Percentiles rank a stretch among this genome's conserved stretches.
Evolutionary conservation across 2,888 invertebrate species (phyloP).

Genomic region (Mimumesa dahlbomi): DNA sequence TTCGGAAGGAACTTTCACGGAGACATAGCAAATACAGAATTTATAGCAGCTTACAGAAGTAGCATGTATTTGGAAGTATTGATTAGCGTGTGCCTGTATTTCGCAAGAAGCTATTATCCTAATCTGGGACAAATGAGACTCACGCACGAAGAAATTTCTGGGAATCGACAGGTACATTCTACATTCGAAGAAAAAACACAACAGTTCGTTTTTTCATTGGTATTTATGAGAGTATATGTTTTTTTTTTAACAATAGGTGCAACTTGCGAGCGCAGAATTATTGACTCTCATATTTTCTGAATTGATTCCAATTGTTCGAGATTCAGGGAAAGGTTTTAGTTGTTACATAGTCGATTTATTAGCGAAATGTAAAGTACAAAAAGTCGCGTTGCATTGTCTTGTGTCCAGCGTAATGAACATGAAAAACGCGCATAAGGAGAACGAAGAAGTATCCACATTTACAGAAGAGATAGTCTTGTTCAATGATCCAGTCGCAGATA

Average conservation of each 20-base stretch:
- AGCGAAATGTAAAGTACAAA: conserved; percentile 90
- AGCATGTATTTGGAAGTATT: conserved; percentile 92
- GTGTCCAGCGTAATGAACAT: conserved; percentile 88
- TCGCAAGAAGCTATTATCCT: conserved; percentile 89
- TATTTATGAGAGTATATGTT: background rate
- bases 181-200: background rate
- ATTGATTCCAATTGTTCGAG: conserved; percentile 87
- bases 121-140: conserved; percentile 86
- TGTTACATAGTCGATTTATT: conserved; percentile 89
- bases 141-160: conserved; percentile 86
- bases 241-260: conserved; percentile 82
- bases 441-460: conserved; percentile 83
- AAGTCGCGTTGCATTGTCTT: conserved; percentile 90
- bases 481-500: conserved; percentile 83
- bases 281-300: conserved; percentile 87
- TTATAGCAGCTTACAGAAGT: conserved; percentile 86
- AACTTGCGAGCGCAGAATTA: conserved; percentile 88
- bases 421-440: conserved; percentile 78
- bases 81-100: conserved; percentile 89
- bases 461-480: conserved; percentile 89
- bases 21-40: conserved; percentile 84
- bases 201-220: background rate
- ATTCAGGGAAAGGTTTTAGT: conserved; percentile 89
- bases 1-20: conserved; percentile 86
- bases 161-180: conserved; percentile 84